Evolutionary conservation across 2,888 invertebrate species (phyloP).

Genomic region (Sarcophaga subvicina): DNA sequence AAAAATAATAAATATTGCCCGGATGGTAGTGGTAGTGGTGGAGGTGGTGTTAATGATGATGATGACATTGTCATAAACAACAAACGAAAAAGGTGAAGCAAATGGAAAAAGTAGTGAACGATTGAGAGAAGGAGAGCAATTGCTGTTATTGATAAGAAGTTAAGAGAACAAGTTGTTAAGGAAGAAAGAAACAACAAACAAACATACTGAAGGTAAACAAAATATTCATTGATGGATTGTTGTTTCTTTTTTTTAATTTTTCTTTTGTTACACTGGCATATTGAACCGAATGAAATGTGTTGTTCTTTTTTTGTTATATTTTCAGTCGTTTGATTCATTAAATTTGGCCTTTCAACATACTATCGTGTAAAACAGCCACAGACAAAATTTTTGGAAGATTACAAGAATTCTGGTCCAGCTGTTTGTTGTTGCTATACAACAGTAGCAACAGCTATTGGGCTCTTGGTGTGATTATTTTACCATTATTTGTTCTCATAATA

Average conservation of each 20-base stretch:
- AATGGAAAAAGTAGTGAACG: neutral
- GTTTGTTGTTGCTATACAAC: slow-evolving; percentile 45
- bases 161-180: slow-evolving; percentile 9
- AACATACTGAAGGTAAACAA: slow-evolving; percentile 50
- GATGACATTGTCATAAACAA: slow-evolving; percentile 63
- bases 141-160: neutral
- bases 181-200: slow-evolving; percentile 1
- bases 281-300: neutral
- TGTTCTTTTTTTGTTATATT: no score
- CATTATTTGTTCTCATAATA: slow-evolving; percentile 9
- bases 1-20: slow-evolving; percentile 19
- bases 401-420: slow-evolving; percentile 52
- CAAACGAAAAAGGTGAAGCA: slow-evolving; percentile 2
- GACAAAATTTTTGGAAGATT: slow-evolving; percentile 42
- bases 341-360: neutral
- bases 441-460: slow-evolving; percentile 47
- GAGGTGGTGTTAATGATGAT: slow-evolving; percentile 24
- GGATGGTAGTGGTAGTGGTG: neutral
- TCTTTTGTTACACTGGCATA: neutral
- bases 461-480: slow-evolving; percentile 8
- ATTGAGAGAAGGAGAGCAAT: neutral
- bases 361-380: neutral
- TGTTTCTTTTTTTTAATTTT: neutral
- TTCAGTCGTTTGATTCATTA: no score
- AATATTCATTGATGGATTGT: slow-evolving; percentile 13